Evolutionary conservation across 2,797 vertebrate genomes (phyloP), one percentile per base, ranked within the genome.

Genomic region (Phrynocephalus guinanensis): DNA sequence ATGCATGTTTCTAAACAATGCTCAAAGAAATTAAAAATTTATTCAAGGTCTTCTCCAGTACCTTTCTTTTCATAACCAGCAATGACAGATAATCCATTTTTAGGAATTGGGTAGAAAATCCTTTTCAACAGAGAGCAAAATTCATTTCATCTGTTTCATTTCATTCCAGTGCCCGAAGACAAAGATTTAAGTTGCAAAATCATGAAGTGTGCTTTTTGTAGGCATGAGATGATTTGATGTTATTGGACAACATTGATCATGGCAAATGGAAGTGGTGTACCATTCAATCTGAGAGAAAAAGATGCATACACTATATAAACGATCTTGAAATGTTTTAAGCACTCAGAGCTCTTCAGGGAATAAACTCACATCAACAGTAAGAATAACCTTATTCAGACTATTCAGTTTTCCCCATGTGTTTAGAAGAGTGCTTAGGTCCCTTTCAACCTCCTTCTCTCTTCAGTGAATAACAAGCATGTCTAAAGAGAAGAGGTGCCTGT

Each of bases 1-100:
- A 8, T 26, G 52, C 10, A 68, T 13, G 28, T 26, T 6, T 82
- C 26, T 68, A 28, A 50, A 22, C 3, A 82, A 82, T 63, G 38
- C 22, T 78, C 33, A 77, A 28, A 78, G 72, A 3, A 56, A 30
- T 86, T 28, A 86, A 77, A 82, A 82, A 70, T 82, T 82, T 72
- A 77, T 48, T 70, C 48, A 78, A 82, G 50, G 50, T 48, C 26
- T 86, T 89, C 66, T 78, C 73, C 48, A 87, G 38, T 87, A 83
- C 63, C 30, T 77, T 33, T 83, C n/a, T 28, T 76, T 87, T 83
- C 52, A 85, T 86, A 86, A 82, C 48, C 20, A 86, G 78, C 67
- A 89, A 89, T 89, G 88, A 86, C 88, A 89, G 79, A 56, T 80
- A 88, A 85, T 81, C 44, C 6, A 85, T 77, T 44, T 82, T 78